A percentile compares a stretch with the other conserved stretches of the same genome.
Conservation (phyloP, 1,140 invertebrate genomes). For the Bemisia tabaci region DNA sequence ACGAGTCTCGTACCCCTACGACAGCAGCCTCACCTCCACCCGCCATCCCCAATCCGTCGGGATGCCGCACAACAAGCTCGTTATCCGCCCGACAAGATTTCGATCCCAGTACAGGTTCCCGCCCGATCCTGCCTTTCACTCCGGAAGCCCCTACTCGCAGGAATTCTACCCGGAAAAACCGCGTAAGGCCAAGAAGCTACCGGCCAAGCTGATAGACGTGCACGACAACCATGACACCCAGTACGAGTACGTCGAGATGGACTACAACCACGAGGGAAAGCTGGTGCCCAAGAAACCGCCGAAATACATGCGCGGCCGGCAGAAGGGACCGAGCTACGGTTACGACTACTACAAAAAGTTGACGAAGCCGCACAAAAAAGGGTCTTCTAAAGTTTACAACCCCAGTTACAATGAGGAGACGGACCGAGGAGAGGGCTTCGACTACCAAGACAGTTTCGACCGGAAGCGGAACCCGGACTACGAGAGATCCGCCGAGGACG, state of each 20-base stretch:
- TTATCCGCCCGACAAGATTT: not conserved
- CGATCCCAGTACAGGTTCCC: not conserved
- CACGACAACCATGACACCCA: slow-evolving; percentile 10
- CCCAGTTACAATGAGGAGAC: not conserved
- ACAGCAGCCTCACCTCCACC: not conserved
- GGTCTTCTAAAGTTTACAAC: not conserved
- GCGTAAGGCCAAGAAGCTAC: not conserved
- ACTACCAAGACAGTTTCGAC: not conserved
- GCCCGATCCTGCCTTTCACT: not conserved
- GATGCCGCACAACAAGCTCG: not conserved
- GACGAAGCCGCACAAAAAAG: not conserved
- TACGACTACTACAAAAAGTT: not conserved
- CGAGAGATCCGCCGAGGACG: not conserved
- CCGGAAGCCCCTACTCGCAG: not conserved
- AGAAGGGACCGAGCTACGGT: not conserved
- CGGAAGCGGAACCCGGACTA: not conserved
- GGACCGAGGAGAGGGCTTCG: not conserved
- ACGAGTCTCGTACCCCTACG: not conserved
- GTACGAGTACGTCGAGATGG: slow-evolving; percentile 17
- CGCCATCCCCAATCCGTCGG: not conserved
- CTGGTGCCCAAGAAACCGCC: slow-evolving; percentile 1
- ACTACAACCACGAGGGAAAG: slow-evolving; percentile 11
- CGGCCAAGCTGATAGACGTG: slow-evolving; percentile 4
- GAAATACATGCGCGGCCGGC: not conserved
- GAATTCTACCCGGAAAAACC: not conserved